Conservation (phyloP, 2,797 vertebrate species). For the Sebastes oblongus region DNA sequence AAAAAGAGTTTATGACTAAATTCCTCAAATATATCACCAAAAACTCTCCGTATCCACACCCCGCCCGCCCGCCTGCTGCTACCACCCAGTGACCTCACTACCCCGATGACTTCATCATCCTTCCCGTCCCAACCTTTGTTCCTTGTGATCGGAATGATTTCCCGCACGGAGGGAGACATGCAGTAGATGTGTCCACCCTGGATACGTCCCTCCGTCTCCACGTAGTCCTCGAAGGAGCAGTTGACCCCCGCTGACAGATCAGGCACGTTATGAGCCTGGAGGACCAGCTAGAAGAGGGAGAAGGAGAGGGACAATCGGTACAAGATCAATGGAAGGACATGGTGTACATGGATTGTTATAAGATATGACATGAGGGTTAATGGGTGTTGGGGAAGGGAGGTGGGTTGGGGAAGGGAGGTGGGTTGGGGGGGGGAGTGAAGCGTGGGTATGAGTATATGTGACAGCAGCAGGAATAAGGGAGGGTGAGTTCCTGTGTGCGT, state of each 20-base stretch:
- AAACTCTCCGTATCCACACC: not conserved
- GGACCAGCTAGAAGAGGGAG: conserved; percentile 83
- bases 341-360: conserved; percentile 76
- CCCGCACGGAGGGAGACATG: conserved; percentile 89
- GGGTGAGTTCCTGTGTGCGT: conserved; percentile 17
- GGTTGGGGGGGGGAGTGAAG: not conserved
- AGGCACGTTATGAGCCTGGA: conserved; percentile 93
- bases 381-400: conserved; percentile 42
- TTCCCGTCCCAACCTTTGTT: conserved; percentile 86
- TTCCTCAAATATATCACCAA: not conserved
- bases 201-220: conserved; percentile 90
- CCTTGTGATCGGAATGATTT: conserved; percentile 91
- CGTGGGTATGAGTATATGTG: conserved; percentile 15
- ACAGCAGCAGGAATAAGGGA: conserved; percentile 38
- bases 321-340: conserved; percentile 80
- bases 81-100: conserved; percentile 41
- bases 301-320: conserved; percentile 37
- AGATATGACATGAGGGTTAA: conserved; percentile 78
- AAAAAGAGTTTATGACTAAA: not conserved
- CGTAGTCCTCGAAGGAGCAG: conserved; percentile 98
- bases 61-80: not conserved
- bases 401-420: not conserved
- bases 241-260: conserved; percentile 93
- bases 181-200: conserved; percentile 92
- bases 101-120: conserved; percentile 33